Conservation (phyloP, 2,797 vertebrate species). For the Cossypha niveicapilla region DNA sequence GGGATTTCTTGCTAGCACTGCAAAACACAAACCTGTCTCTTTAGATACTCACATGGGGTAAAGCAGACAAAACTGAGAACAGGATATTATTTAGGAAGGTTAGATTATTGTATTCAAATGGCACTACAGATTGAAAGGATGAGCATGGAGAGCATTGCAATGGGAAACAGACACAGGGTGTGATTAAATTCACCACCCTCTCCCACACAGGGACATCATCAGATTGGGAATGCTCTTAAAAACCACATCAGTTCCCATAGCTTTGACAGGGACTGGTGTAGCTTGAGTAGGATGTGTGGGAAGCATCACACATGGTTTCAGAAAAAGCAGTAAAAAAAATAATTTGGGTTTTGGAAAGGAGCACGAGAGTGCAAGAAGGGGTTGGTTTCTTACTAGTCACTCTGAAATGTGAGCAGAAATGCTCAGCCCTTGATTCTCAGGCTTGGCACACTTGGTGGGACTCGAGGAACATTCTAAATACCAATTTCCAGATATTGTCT, state of each 20-base stretch:
- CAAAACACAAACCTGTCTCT: not conserved
- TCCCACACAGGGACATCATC: fast-evolving
- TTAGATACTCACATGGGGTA: fast-evolving
- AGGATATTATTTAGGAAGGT: not conserved
- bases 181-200: not conserved
- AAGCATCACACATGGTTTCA: not conserved
- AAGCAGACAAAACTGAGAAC: not conserved
- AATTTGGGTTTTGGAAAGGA: not conserved
- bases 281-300: not conserved
- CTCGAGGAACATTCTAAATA: not conserved
- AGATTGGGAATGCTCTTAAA: not conserved
- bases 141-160: fast-evolving
- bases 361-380: fast-evolving
- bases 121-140: not conserved
- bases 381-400: not conserved
- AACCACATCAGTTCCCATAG: not conserved
- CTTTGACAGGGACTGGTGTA: not conserved
- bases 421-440: not conserved
- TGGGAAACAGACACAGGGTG: not conserved
- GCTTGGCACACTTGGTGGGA: fast-evolving
- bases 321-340: not conserved
- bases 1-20: not conserved
- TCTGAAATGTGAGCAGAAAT: not conserved
- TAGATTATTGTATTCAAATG: not conserved
- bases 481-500: not conserved